Percentiles rank a stretch among this genome's conserved stretches.
Conservation (phyloP, 2,797 vertebrate species). For the Atherinosoma microstoma region DNA sequence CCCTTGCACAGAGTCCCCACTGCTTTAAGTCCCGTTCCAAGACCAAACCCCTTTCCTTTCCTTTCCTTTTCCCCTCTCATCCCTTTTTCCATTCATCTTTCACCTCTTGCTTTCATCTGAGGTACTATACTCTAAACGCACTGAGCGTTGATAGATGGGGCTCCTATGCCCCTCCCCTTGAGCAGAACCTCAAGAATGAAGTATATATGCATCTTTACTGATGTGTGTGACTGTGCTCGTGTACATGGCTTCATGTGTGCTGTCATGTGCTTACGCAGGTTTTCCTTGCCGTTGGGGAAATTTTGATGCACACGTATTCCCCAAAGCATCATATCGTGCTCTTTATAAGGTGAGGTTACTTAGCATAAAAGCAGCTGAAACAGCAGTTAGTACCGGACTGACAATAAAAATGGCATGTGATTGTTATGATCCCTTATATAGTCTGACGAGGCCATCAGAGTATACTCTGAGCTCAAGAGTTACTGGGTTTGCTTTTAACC, state of each 20-base stretch:
- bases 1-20: constrained; percentile 38
- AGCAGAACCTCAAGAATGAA: constrained; percentile 52
- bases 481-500: constrained; percentile 54
- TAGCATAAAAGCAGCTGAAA: constrained; percentile 60
- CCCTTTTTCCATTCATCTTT: constrained; percentile 66
- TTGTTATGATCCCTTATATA: constrained; percentile 36
- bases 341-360: constrained; percentile 58
- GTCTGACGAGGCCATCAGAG: constrained; percentile 39
- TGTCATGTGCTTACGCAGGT: constrained; percentile 34
- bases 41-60: constrained; percentile 36
- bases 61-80: constrained; percentile 50
- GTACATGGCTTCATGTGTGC: constrained; percentile 36
- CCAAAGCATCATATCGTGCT: constrained; percentile 24
- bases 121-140: constrained; percentile 68
- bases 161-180: constrained; percentile 54
- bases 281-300: constrained; percentile 37
- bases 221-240: constrained; percentile 32
- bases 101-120: constrained; percentile 64
- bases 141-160: constrained; percentile 71
- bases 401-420: constrained; percentile 55
- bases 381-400: constrained; percentile 15
- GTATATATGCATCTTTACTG: constrained; percentile 30
- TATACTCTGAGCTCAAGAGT: constrained; percentile 37
- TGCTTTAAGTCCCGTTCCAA: constrained; percentile 18
- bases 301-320: constrained; percentile 42